phyloP scores from a whole-genome alignment of 2,797 vertebrate species.

The Holocentrus rufus region DNA sequence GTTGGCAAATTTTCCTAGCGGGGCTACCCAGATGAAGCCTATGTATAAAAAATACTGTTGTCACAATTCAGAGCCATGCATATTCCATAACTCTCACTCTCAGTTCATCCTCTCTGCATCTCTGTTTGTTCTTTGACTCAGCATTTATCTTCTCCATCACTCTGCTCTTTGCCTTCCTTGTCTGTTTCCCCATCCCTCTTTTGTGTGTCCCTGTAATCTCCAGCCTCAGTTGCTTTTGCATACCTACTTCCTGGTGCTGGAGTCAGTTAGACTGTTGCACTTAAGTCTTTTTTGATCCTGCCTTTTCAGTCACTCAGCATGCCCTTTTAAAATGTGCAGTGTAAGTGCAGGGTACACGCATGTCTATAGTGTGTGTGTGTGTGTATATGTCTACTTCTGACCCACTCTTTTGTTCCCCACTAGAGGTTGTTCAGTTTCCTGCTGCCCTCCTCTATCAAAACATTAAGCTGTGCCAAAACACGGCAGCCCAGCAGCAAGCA shows the following conservation, averaged over 20 bases:
- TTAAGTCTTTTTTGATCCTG: background rate
- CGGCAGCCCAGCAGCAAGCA: constrained; percentile 16
- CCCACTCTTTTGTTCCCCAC: background rate
- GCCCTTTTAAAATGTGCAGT: background rate
- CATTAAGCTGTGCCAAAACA: constrained; percentile 21
- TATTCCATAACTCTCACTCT: background rate
- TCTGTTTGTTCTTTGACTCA: background rate
- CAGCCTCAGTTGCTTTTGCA: background rate
- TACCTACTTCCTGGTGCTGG: constrained; percentile 8
- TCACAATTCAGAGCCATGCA: background rate
- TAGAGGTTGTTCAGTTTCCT: constrained; percentile 22
- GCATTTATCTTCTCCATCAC: background rate
- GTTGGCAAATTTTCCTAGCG: too few relatives aligned
- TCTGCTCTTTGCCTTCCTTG: background rate
- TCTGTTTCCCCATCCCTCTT: background rate
- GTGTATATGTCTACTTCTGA: background rate
- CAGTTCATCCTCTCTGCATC: background rate
- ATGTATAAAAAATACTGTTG: too few relatives aligned
- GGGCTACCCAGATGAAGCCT: too few relatives aligned
- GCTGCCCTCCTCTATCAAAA: constrained; percentile 22
- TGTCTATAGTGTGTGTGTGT: background rate
- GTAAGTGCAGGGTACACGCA: background rate
- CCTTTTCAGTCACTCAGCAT: background rate
- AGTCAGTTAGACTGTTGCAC: background rate
- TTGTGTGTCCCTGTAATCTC: background rate